These are phyloP conservation scores for Rhadina sibilatrix DNA, from an alignment of 2,113 vertebrate genomes.

Conservation along the genomic window DNA sequence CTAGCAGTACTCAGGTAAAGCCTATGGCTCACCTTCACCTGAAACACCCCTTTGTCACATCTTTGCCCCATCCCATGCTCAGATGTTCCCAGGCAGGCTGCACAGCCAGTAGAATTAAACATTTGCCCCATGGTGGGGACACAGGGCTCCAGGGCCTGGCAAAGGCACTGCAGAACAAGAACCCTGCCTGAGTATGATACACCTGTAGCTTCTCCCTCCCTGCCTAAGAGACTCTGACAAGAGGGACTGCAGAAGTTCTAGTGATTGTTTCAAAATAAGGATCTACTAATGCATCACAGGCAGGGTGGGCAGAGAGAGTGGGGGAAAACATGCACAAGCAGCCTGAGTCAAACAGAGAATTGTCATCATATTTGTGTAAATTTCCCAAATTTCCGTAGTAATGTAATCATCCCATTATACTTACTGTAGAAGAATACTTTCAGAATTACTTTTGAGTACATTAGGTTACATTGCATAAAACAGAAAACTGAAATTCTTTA, in stretches of 20 bases:
- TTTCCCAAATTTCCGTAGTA: background rate
- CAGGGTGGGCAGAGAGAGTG: accelerated
- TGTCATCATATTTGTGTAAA: background rate
- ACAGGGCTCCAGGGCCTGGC: accelerated
- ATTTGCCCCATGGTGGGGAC: accelerated
- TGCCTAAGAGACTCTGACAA: background rate
- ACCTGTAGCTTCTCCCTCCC: background rate
- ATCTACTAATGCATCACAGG: background rate
- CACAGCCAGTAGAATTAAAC: background rate
- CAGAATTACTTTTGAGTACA: constrained; percentile 15
- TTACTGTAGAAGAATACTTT: background rate
- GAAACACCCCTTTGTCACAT: background rate
- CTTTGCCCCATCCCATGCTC: background rate
- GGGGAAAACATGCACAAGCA: background rate
- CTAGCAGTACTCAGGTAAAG: background rate
- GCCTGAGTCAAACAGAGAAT: background rate
- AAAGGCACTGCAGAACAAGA: background rate
- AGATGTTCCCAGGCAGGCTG: background rate
- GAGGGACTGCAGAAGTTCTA: background rate
- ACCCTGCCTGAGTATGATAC: background rate
- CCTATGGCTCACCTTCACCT: background rate
- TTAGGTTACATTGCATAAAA: background rate
- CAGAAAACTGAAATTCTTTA: background rate
- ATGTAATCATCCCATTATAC: background rate
- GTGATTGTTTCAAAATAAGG: background rate